Evolutionary conservation across 2,797 vertebrate genomes (phyloP).

Genomic region (Distichodus sexfasciatus): DNA sequence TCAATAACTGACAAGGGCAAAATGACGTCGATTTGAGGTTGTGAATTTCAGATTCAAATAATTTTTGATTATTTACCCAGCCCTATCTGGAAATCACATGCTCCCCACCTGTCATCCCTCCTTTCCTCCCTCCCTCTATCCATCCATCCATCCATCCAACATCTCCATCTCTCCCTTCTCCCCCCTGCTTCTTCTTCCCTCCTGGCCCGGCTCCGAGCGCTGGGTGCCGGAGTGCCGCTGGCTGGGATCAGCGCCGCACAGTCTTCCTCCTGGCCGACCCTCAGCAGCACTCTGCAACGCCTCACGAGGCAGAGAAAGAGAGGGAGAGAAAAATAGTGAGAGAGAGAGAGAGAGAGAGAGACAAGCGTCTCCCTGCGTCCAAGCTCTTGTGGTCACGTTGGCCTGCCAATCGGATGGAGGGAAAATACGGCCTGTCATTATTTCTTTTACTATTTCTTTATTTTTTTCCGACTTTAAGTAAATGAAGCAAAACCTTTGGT

Average conservation of each 20-base stretch:
- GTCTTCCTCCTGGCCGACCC: constrained; percentile 56
- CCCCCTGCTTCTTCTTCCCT: not conserved
- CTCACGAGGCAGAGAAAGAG: constrained; percentile 49
- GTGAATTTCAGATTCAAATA: too few relatives aligned
- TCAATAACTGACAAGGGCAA: too few relatives aligned
- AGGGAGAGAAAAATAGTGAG: too few relatives aligned
- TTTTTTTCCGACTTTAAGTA: constrained; percentile 64
- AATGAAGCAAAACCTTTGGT: constrained; percentile 64
- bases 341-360: too few relatives aligned
- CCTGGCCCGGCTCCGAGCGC: constrained; percentile 23
- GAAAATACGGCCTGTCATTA: constrained; percentile 57
- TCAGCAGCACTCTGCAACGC: constrained; percentile 49
- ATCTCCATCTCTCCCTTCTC: too few relatives aligned
- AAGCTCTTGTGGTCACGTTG: constrained; percentile 60
- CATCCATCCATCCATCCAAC: too few relatives aligned
- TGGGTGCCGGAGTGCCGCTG: constrained; percentile 23
- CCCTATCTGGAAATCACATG: too few relatives aligned
- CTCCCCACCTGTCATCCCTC: too few relatives aligned
- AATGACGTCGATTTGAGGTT: too few relatives aligned
- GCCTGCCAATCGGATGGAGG: constrained; percentile 55
- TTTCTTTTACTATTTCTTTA: constrained; percentile 60
- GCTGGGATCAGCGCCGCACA: too few relatives aligned
- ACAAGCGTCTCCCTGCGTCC: constrained; percentile 50
- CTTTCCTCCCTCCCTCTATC: too few relatives aligned
- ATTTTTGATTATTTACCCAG: too few relatives aligned